Evolutionary conservation across 1,140 invertebrate species (phyloP).

Genomic region (Drosophila kepulauana): DNA sequence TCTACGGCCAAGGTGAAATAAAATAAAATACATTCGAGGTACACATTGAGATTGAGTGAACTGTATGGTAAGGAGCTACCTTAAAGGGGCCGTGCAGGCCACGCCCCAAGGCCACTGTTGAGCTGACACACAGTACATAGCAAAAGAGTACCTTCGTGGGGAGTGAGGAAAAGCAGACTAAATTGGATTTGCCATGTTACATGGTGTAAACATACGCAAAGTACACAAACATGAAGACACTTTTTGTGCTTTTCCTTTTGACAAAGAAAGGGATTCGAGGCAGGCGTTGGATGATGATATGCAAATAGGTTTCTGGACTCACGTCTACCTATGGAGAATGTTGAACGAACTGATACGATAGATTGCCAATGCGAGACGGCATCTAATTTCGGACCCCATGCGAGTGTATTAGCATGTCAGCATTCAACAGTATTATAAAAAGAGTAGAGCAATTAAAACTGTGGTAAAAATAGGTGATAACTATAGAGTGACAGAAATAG

Average conservation of each 20-base stretch:
- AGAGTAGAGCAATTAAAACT: constrained; percentile 44
- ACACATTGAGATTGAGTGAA: constrained; percentile 22
- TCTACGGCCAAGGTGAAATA: constrained; percentile 11
- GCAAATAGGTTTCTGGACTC: constrained; percentile 23
- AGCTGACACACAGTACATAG: not conserved
- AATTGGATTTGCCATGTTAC: constrained; percentile 73
- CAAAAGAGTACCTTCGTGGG: not conserved
- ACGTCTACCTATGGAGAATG: not conserved
- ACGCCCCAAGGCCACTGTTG: constrained; percentile 20
- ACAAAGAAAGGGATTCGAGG: not conserved
- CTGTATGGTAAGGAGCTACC: constrained; percentile 10
- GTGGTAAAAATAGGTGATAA: not conserved
- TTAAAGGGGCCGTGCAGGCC: constrained; percentile 14
- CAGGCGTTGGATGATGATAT: constrained; percentile 27
- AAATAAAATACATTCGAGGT: constrained; percentile 18
- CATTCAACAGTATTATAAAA: not conserved
- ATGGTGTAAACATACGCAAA: constrained; percentile 63
- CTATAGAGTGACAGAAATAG: constrained; percentile 17
- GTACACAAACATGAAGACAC: constrained; percentile 45
- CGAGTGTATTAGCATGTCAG: not conserved
- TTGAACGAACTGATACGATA: not conserved
- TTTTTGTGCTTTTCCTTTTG: constrained; percentile 10
- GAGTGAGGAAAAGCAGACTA: constrained; percentile 29
- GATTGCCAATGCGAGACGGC: not conserved
- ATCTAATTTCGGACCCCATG: not conserved